Conservation (phyloP, 2,797 vertebrate genomes). For the Nyctibius grandis region DNA sequence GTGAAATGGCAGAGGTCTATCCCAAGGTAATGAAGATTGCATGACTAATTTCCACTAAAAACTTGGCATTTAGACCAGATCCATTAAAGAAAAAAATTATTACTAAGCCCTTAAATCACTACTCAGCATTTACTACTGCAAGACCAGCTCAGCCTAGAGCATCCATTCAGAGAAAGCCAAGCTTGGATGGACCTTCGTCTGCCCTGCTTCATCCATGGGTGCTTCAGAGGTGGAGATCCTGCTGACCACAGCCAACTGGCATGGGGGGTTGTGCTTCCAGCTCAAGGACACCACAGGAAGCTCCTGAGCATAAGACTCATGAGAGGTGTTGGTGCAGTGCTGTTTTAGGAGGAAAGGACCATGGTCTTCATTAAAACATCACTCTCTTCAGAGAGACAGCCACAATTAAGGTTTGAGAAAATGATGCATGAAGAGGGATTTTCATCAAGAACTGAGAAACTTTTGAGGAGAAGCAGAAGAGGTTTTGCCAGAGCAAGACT, state of each 20-base stretch:
- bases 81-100: neutral
- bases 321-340: neutral
- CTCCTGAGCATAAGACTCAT: neutral
- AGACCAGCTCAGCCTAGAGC: neutral
- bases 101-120: neutral
- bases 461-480: neutral
- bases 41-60: constrained; percentile 19
- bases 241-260: neutral
- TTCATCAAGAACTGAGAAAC: neutral
- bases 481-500: neutral
- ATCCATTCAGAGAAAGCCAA: constrained; percentile 25
- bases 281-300: neutral
- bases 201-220: fast-evolving
- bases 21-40: neutral
- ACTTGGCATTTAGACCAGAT: neutral
- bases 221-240: neutral
- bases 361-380: neutral
- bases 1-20: neutral
- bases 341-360: neutral
- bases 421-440: neutral
- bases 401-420: neutral
- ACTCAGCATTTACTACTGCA: neutral
- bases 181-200: neutral
- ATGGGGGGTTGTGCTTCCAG: neutral
- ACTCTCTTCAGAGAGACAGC: neutral